Conservation (phyloP, 1,140 invertebrate genomes). For the Pissodes strobi region DNA sequence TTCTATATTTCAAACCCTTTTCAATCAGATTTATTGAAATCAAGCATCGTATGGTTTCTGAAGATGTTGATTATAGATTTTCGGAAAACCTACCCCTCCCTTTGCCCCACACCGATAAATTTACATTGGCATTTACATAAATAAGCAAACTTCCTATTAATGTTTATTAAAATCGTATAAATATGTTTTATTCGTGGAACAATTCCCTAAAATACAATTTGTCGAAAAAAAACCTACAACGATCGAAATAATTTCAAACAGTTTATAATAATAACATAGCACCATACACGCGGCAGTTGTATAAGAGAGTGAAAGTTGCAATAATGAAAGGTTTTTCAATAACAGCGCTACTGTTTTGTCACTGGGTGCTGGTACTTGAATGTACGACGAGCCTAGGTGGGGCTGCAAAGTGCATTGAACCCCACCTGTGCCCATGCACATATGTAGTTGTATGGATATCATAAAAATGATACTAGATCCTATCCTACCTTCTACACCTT, state of each 20-base stretch:
- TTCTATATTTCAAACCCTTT: too few relatives aligned
- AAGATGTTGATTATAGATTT: too few relatives aligned
- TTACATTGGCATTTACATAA: too few relatives aligned
- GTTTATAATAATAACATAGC: slow-evolving; percentile 3
- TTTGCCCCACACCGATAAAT: too few relatives aligned
- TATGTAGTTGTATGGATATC: slow-evolving; percentile 16
- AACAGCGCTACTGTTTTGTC: slow-evolving; percentile 29
- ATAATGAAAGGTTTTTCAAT: slow-evolving; percentile 31
- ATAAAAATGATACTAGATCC: slow-evolving; percentile 19
- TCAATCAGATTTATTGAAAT: too few relatives aligned
- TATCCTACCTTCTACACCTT: too few relatives aligned
- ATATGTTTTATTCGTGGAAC: too few relatives aligned
- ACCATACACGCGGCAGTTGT: not conserved
- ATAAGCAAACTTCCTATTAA: too few relatives aligned
- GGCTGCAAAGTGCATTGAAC: slow-evolving; percentile 21
- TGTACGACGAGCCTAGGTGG: slow-evolving; percentile 18
- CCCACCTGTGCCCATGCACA: slow-evolving; percentile 21
- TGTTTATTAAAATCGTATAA: too few relatives aligned
- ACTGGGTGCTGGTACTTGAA: slow-evolving; percentile 29
- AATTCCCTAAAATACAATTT: too few relatives aligned
- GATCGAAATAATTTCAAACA: slow-evolving; percentile 2
- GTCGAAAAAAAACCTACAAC: not conserved
- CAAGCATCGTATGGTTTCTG: too few relatives aligned
- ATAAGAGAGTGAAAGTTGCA: slow-evolving; percentile 31
- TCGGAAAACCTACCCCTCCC: too few relatives aligned